These are phyloP conservation scores for Chloroclysta siterata DNA, from an alignment of 2,888 invertebrate genomes.

Conservation along the genomic window DNA sequence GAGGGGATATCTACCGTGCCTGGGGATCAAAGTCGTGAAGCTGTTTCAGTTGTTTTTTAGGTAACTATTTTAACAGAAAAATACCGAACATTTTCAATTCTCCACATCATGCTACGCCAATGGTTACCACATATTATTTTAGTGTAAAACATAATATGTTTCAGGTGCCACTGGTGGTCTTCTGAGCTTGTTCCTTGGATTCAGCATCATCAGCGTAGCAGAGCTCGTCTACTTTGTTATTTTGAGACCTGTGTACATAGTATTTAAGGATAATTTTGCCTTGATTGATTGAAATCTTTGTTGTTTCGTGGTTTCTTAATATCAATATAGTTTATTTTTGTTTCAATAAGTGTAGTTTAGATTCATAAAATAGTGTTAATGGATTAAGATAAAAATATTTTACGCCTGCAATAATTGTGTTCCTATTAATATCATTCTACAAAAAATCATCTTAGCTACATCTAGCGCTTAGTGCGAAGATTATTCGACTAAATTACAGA, in stretches of 20 bases:
- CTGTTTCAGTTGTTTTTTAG: too few relatives aligned
- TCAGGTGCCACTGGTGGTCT: slow-evolving; percentile 78
- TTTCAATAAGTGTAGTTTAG: neutral
- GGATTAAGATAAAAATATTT: too few relatives aligned
- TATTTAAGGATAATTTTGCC: slow-evolving; percentile 46
- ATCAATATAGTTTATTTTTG: neutral
- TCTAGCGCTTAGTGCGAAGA: neutral
- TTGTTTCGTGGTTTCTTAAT: neutral
- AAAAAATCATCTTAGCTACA: neutral
- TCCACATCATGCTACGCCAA: too few relatives aligned
- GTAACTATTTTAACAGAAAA: too few relatives aligned
- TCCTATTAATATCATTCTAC: too few relatives aligned
- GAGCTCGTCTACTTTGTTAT: slow-evolving; percentile 75
- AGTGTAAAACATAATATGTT: slow-evolving; percentile 9
- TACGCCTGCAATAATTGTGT: too few relatives aligned
- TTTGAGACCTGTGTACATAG: slow-evolving; percentile 63
- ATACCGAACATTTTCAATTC: too few relatives aligned
- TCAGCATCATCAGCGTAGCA: slow-evolving; percentile 79
- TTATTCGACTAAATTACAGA: neutral
- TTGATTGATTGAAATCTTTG: neutral
- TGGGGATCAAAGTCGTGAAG: too few relatives aligned
- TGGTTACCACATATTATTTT: too few relatives aligned
- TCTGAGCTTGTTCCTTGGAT: slow-evolving; percentile 78
- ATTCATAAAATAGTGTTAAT: too few relatives aligned
- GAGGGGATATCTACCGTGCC: too few relatives aligned